Evolutionary conservation across 2,113 vertebrate genomes (phyloP).

Genomic region (Ptyas mucosa): DNA sequence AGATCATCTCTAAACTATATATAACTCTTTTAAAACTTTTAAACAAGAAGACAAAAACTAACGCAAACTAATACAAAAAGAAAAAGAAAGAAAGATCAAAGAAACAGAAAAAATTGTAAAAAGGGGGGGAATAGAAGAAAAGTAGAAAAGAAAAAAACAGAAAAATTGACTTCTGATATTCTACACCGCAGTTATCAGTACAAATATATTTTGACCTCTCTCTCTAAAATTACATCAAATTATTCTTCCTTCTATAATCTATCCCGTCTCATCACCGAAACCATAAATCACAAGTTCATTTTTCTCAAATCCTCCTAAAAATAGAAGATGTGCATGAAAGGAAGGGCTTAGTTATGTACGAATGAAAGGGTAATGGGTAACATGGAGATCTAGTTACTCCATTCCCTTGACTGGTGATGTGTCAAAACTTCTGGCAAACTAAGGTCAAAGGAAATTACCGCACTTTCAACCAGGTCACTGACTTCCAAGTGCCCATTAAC

Average conservation of each 20-base stretch:
- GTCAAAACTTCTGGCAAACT: not conserved
- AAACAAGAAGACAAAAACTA: not conserved
- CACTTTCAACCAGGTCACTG: not conserved
- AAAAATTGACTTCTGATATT: not conserved
- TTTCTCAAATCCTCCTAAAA: not conserved
- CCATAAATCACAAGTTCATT: not conserved
- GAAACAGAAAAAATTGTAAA: not conserved
- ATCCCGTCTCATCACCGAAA: not conserved
- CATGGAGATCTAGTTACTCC: not conserved
- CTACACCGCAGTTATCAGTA: not conserved
- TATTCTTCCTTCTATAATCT: not conserved
- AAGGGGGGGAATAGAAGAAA: not conserved
- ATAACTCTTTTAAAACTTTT: not conserved
- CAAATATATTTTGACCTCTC: not conserved
- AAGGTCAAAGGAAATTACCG: not conserved
- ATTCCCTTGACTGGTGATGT: accelerated
- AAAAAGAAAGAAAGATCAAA: not conserved
- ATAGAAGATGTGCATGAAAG: not conserved
- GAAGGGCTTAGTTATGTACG: not conserved
- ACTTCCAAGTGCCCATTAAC: not conserved
- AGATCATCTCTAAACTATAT: not conserved
- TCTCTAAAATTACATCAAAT: not conserved
- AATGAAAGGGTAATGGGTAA: not conserved
- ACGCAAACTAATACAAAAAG: not conserved
- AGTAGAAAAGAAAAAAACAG: not conserved